phyloP scores from a whole-genome alignment of 2,113 vertebrate genomes.

The Globicephala melas region DNA sequence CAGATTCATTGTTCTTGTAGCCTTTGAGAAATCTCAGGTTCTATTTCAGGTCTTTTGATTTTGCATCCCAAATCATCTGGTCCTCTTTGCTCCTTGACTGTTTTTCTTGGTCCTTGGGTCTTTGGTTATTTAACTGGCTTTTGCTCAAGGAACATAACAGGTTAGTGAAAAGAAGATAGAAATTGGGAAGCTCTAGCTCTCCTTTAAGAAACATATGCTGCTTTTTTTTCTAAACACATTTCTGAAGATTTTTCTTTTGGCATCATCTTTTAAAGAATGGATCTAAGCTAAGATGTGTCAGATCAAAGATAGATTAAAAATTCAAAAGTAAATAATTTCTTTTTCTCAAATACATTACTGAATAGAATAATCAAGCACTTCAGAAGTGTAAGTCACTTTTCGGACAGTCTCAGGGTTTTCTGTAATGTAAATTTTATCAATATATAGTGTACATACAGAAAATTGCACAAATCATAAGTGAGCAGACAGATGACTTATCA shows the following conservation, averaged over 20 bases:
- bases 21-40: conserved; percentile 10
- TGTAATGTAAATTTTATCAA: neutral
- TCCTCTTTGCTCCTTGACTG: neutral
- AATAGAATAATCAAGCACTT: neutral
- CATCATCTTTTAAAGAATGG: neutral
- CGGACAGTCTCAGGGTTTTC: neutral
- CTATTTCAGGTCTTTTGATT: conserved; percentile 13
- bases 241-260: neutral
- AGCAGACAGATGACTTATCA: neutral
- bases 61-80: neutral
- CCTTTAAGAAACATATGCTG: neutral
- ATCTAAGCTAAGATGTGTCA: neutral
- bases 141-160: neutral
- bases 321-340: conserved; percentile 14
- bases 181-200: neutral
- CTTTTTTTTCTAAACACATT: conserved; percentile 1
- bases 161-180: neutral
- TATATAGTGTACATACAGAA: neutral
- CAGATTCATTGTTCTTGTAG: conserved; percentile 26
- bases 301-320: conserved; percentile 33
- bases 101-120: neutral
- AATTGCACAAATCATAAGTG: neutral
- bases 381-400: conserved; percentile 19
- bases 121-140: neutral
- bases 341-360: neutral